These are phyloP conservation scores for Platyscapa corneri DNA, from an alignment of 1,140 invertebrate species.

Conservation along the genomic window DNA sequence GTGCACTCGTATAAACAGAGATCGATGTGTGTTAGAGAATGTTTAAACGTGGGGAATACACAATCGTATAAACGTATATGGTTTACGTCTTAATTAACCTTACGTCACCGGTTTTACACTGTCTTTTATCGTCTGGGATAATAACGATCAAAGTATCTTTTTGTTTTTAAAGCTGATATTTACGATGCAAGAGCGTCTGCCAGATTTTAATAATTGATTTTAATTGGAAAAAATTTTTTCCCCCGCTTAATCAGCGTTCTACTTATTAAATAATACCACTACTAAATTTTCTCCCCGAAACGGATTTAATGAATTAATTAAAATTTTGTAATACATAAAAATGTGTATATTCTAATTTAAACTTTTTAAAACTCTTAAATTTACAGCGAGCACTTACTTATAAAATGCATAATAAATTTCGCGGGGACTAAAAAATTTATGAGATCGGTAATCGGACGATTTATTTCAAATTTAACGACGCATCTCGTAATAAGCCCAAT, in stretches of 20 bases:
- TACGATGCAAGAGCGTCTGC: neutral
- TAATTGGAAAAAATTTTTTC: neutral
- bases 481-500: constrained; percentile 13
- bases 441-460: constrained; percentile 21
- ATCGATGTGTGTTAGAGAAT: neutral
- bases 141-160: neutral
- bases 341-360: constrained; percentile 25
- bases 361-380: neutral
- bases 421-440: neutral
- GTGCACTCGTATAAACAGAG: neutral
- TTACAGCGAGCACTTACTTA: neutral
- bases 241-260: neutral
- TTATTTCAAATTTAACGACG: constrained; percentile 28
- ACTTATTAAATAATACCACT: constrained; percentile 16
- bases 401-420: constrained; percentile 12
- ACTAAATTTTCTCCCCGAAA: neutral
- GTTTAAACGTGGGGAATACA: neutral
- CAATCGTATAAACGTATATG: neutral
- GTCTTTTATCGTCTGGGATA: neutral
- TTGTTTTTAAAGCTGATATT: neutral
- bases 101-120: neutral
- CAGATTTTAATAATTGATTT: constrained; percentile 11
- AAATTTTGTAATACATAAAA: constrained; percentile 29
- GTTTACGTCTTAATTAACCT: neutral
- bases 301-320: constrained; percentile 25